Conservation (phyloP, 2,888 invertebrate species). For the Biston betularia region DNA sequence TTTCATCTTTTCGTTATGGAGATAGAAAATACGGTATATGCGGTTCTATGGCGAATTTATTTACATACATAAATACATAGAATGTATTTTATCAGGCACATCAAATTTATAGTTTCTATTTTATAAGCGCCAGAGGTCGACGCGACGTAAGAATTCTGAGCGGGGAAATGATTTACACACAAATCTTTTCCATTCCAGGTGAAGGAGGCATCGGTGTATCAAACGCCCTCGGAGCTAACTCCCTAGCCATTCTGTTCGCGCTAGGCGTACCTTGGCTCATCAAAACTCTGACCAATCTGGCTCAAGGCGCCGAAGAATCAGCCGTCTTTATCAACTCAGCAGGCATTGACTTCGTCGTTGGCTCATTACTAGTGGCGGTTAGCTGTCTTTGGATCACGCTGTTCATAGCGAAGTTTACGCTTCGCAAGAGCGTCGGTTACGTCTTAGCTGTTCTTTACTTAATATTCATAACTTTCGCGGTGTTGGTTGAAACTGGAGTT, state of each 20-base stretch:
- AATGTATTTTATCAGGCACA: too few species aligned
- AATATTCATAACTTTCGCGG: slow-evolving; percentile 90
- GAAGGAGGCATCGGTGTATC: slow-evolving; percentile 95
- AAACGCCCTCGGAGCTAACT: slow-evolving; percentile 94
- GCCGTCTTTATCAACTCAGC: slow-evolving; percentile 90
- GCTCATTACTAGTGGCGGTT: slow-evolving; percentile 92
- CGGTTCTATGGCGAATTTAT: too few species aligned
- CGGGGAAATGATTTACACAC: not conserved
- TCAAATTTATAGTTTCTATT: too few species aligned
- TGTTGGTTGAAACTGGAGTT: slow-evolving; percentile 92
- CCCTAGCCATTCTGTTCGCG: slow-evolving; percentile 93
- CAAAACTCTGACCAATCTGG: slow-evolving; percentile 86
- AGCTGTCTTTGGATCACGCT: slow-evolving; percentile 89
- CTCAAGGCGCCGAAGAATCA: slow-evolving; percentile 73
- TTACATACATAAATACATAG: too few species aligned
- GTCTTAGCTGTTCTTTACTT: slow-evolving; percentile 89
- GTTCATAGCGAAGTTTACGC: slow-evolving; percentile 88
- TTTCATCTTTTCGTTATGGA: too few species aligned
- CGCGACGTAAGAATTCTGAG: not conserved
- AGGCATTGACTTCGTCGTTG: slow-evolving; percentile 93
- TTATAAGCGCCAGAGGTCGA: not conserved
- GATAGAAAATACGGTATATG: too few species aligned
- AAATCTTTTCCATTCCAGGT: slow-evolving; percentile 82
- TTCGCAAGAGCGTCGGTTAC: slow-evolving; percentile 89
- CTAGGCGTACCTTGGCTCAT: slow-evolving; percentile 95